A percentile compares a stretch with the other conserved stretches of the same genome.
Evolutionary conservation across 2,888 invertebrate genomes (phyloP).

Genomic region (Himalopsyche japonica): DNA sequence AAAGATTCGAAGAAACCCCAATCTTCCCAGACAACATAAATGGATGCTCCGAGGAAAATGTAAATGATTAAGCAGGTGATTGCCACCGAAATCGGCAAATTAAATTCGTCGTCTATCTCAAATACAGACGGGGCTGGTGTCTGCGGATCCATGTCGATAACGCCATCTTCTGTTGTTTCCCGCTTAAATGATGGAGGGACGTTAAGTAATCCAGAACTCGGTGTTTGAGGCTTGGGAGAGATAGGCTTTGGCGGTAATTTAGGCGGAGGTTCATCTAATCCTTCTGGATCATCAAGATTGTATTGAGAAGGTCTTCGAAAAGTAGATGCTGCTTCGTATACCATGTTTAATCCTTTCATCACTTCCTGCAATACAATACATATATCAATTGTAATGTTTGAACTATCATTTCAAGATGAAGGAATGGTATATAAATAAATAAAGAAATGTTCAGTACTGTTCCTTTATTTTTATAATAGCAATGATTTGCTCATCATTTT

Average conservation of each 20-base stretch:
- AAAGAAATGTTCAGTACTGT: too few species aligned
- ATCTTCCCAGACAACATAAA: conserved; percentile 75
- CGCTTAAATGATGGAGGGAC: conserved; percentile 46
- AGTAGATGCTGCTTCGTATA: conserved; percentile 74
- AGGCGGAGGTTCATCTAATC: conserved; percentile 54
- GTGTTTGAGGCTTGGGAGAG: conserved; percentile 42
- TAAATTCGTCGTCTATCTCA: conserved; percentile 90
- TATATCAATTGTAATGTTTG: neutral
- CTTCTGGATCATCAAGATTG: conserved; percentile 60
- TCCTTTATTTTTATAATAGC: too few species aligned
- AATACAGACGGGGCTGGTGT: conserved; percentile 79
- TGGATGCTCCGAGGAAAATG: conserved; percentile 82
- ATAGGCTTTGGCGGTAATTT: conserved; percentile 43
- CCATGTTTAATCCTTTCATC: conserved; percentile 80
- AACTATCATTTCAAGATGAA: too few species aligned
- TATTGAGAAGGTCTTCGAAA: conserved; percentile 73
- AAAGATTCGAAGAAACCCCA: conserved; percentile 95
- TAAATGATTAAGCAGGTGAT: conserved; percentile 81
- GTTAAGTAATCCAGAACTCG: conserved; percentile 41
- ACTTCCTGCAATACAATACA: conserved; percentile 65
- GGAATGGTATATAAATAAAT: too few species aligned
- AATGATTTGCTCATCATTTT: too few species aligned
- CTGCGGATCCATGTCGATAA: conserved; percentile 54
- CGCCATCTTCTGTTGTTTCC: conserved; percentile 44
- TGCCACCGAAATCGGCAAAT: conserved; percentile 89